A percentile compares a stretch with the other conserved stretches of the same genome.
These are phyloP conservation scores for Struthio camelus DNA, from an alignment of 2,113 vertebrate genomes.

Conservation along the genomic window DNA sequence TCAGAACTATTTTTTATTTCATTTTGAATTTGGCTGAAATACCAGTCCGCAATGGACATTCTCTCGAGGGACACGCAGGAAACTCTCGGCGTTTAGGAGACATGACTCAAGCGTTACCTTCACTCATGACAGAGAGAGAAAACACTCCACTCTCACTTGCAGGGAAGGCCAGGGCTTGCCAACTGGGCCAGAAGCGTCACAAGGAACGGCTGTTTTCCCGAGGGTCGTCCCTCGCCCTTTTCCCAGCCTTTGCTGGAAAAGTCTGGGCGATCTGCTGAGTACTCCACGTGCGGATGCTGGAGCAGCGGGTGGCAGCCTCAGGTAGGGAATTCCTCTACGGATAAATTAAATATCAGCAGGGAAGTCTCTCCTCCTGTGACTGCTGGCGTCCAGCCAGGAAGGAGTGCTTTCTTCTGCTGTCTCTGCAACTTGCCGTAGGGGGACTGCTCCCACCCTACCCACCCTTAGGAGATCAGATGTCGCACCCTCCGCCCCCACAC, in stretches of 20 bases:
- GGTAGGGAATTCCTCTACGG: no score
- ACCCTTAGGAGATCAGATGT: neutral
- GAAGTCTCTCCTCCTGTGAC: neutral
- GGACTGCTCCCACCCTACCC: neutral
- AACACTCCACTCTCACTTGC: no score
- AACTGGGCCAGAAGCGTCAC: no score
- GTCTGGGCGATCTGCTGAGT: no score
- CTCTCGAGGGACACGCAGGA: neutral
- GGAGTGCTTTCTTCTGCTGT: neutral
- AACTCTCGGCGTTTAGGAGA: neutral
- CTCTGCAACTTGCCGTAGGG: neutral
- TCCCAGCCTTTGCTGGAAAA: neutral
- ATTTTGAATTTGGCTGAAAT: no score
- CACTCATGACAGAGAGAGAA: neutral
- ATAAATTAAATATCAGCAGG: no score
- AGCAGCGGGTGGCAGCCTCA: no score
- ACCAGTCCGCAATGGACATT: neutral
- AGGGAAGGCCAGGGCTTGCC: no score
- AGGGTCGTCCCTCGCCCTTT: neutral
- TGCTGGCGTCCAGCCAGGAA: neutral
- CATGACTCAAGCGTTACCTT: neutral
- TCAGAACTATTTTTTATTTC: no score
- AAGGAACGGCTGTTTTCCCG: neutral
- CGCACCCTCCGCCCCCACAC: neutral
- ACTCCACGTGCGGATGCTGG: no score